phyloP scores from a whole-genome alignment of 2,797 vertebrate genomes.

The Neopelma chrysocephalum region DNA sequence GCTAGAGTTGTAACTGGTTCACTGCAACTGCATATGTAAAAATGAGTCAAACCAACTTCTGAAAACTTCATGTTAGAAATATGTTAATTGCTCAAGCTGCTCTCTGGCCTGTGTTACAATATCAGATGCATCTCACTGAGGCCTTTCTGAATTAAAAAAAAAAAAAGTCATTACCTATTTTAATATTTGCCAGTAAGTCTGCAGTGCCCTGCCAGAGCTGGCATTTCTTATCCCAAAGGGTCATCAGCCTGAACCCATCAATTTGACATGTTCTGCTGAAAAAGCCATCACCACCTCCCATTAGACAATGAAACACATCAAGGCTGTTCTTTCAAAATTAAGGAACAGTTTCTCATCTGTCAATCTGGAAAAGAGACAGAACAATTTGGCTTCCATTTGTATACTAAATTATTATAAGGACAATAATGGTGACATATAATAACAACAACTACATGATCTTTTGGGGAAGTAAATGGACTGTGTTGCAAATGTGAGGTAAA shows the following conservation, averaged over 20 bases:
- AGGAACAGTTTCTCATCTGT: slow-evolving; percentile 51
- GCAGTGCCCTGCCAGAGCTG: slow-evolving; percentile 19
- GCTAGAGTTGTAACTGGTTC: slow-evolving; percentile 38
- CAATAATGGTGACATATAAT: background rate
- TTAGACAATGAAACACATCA: slow-evolving; percentile 35
- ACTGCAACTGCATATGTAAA: background rate
- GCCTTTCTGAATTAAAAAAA: background rate
- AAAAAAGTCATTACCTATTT: slow-evolving; percentile 28
- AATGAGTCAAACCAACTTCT: background rate
- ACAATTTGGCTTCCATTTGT: slow-evolving; percentile 57
- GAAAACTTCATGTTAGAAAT: slow-evolving; percentile 45
- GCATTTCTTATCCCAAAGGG: slow-evolving; percentile 13
- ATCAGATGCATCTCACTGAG: background rate
- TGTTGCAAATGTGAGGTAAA: background rate
- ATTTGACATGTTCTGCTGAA: slow-evolving; percentile 44
- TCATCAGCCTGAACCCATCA: slow-evolving; percentile 53
- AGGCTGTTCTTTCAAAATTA: slow-evolving; percentile 50
- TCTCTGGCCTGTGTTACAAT: background rate
- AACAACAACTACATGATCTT: background rate
- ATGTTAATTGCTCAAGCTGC: slow-evolving; percentile 33
- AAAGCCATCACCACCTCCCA: slow-evolving; percentile 26
- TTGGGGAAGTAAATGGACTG: background rate
- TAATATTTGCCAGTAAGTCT: slow-evolving; percentile 40
- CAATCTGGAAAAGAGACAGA: slow-evolving; percentile 62
- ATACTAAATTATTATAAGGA: slow-evolving; percentile 17